Percentiles rank a stretch among this genome's conserved stretches.
Conservation (phyloP, 2,113 vertebrate species). For the Vulpes vulpes region DNA sequence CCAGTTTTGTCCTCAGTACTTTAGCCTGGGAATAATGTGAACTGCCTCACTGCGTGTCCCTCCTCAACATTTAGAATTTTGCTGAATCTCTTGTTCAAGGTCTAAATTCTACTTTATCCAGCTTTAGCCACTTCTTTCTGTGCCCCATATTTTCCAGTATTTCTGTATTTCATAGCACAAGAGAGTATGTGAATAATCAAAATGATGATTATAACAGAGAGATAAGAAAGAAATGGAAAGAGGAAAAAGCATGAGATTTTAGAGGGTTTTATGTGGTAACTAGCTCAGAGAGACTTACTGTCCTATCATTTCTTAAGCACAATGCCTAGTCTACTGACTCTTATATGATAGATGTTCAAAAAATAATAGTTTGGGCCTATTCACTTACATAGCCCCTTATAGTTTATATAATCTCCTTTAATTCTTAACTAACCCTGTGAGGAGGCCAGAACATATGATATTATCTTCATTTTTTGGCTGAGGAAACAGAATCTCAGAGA, state of each 20-base stretch:
- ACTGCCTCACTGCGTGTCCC: neutral
- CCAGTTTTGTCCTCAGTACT: neutral
- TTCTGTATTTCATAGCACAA: neutral
- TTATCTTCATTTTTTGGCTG: neutral
- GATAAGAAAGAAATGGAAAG: neutral
- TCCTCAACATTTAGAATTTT: neutral
- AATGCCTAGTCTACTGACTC: neutral
- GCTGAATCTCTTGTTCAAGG: neutral
- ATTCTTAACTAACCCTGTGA: neutral
- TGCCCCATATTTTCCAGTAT: neutral
- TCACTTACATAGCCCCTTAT: neutral
- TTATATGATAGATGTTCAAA: neutral
- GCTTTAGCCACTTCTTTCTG: neutral
- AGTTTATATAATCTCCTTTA: neutral
- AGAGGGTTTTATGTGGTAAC: neutral
- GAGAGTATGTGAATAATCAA: neutral
- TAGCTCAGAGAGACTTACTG: neutral
- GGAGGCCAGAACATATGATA: neutral
- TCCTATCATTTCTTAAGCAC: neutral
- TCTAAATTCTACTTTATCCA: neutral
- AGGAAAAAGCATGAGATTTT: neutral
- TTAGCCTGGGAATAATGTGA: neutral
- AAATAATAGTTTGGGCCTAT: neutral
- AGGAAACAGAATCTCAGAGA: slow-evolving; percentile 45
- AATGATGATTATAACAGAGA: neutral